These are phyloP conservation scores for Thereva nobilitata DNA, from an alignment of 2,888 invertebrate genomes.

Conservation along the genomic window DNA sequence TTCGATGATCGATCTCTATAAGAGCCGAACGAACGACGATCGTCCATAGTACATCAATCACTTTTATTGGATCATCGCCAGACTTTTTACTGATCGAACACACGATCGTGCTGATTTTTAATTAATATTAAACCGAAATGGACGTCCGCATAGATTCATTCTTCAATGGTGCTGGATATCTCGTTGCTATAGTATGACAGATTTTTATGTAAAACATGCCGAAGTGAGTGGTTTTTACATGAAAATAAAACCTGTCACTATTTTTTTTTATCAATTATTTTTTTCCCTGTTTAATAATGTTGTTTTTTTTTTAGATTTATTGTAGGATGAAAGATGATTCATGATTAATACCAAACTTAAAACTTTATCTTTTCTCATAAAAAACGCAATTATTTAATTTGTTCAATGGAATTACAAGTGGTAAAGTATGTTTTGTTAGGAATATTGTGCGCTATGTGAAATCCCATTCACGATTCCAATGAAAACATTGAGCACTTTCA, in stretches of 20 bases:
- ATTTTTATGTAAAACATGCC: constrained; percentile 18
- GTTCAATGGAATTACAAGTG: too few species aligned
- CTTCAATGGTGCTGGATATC: neutral
- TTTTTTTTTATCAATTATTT: neutral
- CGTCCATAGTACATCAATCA: constrained; percentile 16
- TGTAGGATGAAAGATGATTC: too few species aligned
- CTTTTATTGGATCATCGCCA: constrained; percentile 30
- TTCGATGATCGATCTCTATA: constrained; percentile 14
- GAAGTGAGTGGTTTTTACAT: constrained; percentile 3
- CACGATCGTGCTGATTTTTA: constrained; percentile 17
- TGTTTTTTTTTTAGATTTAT: too few species aligned
- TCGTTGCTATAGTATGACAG: constrained; percentile 5
- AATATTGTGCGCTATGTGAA: too few species aligned
- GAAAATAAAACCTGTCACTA: constrained; percentile 1
- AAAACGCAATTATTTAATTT: too few species aligned
- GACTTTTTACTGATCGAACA: neutral
- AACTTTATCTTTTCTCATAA: too few species aligned
- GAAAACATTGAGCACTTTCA: too few species aligned
- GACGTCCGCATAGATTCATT: constrained; percentile 1
- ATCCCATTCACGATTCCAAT: too few species aligned
- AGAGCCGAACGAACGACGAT: neutral
- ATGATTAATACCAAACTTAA: too few species aligned
- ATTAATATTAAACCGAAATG: constrained; percentile 11
- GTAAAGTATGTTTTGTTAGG: too few species aligned
- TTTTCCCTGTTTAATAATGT: too few species aligned